These are phyloP conservation scores for Vandiemenella viatica DNA, from an alignment of 2,888 invertebrate species.

Conservation along the genomic window DNA sequence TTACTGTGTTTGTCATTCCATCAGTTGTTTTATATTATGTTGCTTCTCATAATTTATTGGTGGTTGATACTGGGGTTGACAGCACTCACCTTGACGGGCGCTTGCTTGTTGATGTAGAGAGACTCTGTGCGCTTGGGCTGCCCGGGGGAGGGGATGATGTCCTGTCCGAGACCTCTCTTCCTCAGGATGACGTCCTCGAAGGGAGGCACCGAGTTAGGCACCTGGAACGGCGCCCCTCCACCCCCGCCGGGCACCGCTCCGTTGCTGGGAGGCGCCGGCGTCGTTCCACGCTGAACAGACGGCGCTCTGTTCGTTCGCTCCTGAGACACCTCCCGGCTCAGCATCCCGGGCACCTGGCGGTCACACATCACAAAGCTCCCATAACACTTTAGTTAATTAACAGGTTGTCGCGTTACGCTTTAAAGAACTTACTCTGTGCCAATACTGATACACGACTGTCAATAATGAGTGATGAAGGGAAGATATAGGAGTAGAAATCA, in stretches of 20 bases:
- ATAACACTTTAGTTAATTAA: no score
- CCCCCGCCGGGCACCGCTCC: constrained; percentile 48
- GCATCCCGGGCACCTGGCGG: constrained; percentile 22
- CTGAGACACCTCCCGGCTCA: constrained; percentile 28
- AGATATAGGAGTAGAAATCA: no score
- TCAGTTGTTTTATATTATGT: no score
- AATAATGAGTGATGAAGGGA: no score
- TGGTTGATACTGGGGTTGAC: no score
- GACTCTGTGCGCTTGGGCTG: constrained; percentile 87
- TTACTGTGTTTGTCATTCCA: no score
- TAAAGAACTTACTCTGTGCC: no score
- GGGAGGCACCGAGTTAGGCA: constrained; percentile 32
- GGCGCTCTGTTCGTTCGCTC: constrained; percentile 36
- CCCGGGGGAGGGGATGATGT: constrained; percentile 72
- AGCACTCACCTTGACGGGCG: not conserved
- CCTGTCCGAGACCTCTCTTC: constrained; percentile 70
- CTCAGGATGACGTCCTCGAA: constrained; percentile 71
- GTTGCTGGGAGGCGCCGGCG: constrained; percentile 38
- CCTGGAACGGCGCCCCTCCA: constrained; percentile 28
- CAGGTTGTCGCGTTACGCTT: no score
- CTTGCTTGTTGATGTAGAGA: constrained; percentile 44
- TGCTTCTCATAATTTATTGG: no score
- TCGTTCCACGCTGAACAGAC: constrained; percentile 35
- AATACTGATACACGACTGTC: no score
- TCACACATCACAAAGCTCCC: no score